Evolutionary conservation across 1,140 invertebrate genomes (phyloP), one percentile per base, ranked within the genome.

Genomic region (Limonius californicus): DNA sequence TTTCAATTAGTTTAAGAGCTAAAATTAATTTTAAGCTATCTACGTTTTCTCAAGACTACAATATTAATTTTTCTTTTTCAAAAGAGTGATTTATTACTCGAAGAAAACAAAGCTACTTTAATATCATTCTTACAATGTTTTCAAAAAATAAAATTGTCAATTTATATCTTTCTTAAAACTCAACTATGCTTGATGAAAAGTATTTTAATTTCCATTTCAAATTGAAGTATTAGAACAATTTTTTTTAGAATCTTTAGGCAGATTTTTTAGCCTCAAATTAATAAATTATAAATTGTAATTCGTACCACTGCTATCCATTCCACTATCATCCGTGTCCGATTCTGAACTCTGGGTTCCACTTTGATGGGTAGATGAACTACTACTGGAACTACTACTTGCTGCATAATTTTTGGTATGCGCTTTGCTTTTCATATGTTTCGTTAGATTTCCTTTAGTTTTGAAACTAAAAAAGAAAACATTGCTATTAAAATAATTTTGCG

Each of bases 401-500:
- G 70, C 69, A 53, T 70, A 72, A 64, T 76, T 76, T 57, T 74
- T 90, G 81, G 79, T 95, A 95, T 99, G 97, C 0, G 95, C 91
- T 80, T 99, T 99, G 12, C 95, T 98, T 73, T 98, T 97, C 91
- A 98, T 96, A 76, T 99, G 97, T 78, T 99, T 99, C 0, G 96
- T 99, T 15, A 99, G 80, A 77, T 99, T 99, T 0, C 97, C 96
- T 77, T 98, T 98, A 2, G 96, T 99, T 81, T 99, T 98, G 77
- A 98, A 98, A 75, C 90, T 92, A 27, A 4, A 27, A 27, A 27
- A 27, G 23, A 27, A 27, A 27, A 27, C 3, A 27, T 4, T 27
- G n/a, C n/a, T n/a, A n/a, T n/a, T n/a, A n/a, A n/a, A n/a, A n/a
- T n/a, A n/a, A n/a, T n/a, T n/a, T n/a, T n/a, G n/a, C n/a, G n/a